phyloP scores from a whole-genome alignment of 2,113 vertebrate genomes.

The Percopsis transmontana region DNA sequence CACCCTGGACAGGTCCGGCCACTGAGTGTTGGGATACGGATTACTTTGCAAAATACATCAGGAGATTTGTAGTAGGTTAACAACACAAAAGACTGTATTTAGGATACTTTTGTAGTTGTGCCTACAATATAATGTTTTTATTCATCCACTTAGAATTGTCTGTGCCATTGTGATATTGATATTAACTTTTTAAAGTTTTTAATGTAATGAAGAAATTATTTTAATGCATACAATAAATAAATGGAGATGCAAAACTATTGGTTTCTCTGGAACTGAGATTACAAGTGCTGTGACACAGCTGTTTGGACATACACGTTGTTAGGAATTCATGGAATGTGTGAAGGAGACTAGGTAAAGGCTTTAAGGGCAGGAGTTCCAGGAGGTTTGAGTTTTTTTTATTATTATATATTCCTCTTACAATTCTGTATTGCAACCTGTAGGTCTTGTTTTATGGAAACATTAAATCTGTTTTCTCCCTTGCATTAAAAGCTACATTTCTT shows the following conservation, averaged over 20 bases:
- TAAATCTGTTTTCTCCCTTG: no score
- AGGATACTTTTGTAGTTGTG: background rate
- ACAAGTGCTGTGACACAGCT: no score
- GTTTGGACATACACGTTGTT: background rate
- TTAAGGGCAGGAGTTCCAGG: no score
- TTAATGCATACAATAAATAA: constrained; percentile 55
- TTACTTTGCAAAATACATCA: no score
- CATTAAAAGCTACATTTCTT: no score
- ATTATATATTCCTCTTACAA: no score
- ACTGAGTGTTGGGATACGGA: no score
- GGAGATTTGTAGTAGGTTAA: no score
- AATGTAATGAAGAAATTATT: background rate
- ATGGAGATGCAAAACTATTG: constrained; percentile 18
- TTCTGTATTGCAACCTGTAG: no score
- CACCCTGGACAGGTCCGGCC: no score
- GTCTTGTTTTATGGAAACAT: no score
- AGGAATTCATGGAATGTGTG: constrained; percentile 41
- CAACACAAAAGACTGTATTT: background rate
- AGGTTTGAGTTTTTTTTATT: no score
- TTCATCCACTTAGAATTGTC: background rate
- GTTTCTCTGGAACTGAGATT: constrained; percentile 48
- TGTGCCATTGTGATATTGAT: background rate
- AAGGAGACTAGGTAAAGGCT: background rate
- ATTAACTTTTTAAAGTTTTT: background rate
- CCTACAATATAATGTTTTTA: constrained; percentile 4